Percentiles rank a stretch among this genome's conserved stretches.
Evolutionary conservation across 2,797 vertebrate species (phyloP).

Genomic region (Odontamblyopus lacepedii): DNA sequence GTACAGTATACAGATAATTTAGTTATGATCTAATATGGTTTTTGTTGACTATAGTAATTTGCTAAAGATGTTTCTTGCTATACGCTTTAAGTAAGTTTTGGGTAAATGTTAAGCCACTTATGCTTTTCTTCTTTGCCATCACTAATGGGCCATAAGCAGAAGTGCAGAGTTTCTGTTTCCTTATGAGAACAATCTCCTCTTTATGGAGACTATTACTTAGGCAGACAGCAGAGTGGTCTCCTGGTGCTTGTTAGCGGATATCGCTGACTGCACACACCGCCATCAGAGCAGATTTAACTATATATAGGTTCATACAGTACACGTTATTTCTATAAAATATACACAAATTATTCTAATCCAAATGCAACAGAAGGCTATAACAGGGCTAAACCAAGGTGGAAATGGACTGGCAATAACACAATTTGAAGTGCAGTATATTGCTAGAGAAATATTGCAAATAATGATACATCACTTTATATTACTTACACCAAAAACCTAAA

Average conservation of each 20-base stretch:
- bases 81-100: too few species aligned
- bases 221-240: constrained; percentile 50
- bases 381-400: neutral
- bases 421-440: neutral
- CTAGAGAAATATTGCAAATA: too few species aligned
- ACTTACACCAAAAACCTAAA: too few species aligned
- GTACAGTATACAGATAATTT: too few species aligned
- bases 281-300: constrained; percentile 16
- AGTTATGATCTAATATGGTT: too few species aligned
- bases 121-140: neutral
- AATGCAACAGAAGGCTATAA: neutral
- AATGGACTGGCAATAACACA: neutral
- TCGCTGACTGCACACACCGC: constrained; percentile 19
- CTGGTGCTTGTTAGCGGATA: constrained; percentile 44
- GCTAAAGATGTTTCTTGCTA: neutral
- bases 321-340: neutral
- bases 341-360: neutral
- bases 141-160: constrained; percentile 10
- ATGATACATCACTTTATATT: too few species aligned
- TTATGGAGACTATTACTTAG: constrained; percentile 48
- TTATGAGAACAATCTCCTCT: constrained; percentile 27
- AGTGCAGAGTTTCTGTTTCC: neutral
- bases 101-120: neutral
- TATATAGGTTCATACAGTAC: neutral
- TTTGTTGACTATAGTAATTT: too few species aligned